Evolutionary conservation across 2,113 vertebrate species (phyloP), one percentile per base, ranked within the genome.

Genomic region (Erinaceus europaeus): DNA sequence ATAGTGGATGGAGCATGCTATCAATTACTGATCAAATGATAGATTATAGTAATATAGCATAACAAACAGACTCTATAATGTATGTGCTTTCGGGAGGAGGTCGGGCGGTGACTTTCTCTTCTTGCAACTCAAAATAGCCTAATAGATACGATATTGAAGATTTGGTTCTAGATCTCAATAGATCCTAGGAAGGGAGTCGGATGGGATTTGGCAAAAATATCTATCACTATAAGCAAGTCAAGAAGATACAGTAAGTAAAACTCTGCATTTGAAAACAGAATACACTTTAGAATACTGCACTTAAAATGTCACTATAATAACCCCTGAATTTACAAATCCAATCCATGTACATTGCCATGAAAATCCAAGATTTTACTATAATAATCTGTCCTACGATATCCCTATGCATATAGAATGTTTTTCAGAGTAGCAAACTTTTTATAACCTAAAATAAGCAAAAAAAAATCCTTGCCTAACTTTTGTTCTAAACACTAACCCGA

Each of bases 371-470:
- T 78, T 88, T 80, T 27, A n/a, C n/a, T 82, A 46, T 74, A 29
- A 55, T 88, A 62, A 74, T 83, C 48, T 71, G 29, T 2, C 40
- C 29, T 76, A 62, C 89, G 62, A 72, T 32, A 64, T 80, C 78
- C 8, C 29, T 52, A 40, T 62, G 86, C 42, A 38, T 15, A 42
- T 14, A 67, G 3, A 5, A 9, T 55, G n/a, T 53, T 65, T 2
- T 21, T 57, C 38, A 74, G 27, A 77, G 36, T 38, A 84, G 3
- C 71, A 80, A 72, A 25, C 17, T 6, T 48, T 50, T 74, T 73
- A 71, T 9, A 82, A 84, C n/a, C 23, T 62, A 34, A 88, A 93
- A 67, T 75, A 81, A 74, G 69, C 13, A 46, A 32, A 86, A 62
- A 57, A 59, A 11, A 77, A 65, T 69, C 11, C 40, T 73, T 44